Percentiles rank a stretch among this genome's conserved stretches.
phyloP scores from a whole-genome alignment of 2,113 vertebrate species.

The Mus spicilegus region DNA sequence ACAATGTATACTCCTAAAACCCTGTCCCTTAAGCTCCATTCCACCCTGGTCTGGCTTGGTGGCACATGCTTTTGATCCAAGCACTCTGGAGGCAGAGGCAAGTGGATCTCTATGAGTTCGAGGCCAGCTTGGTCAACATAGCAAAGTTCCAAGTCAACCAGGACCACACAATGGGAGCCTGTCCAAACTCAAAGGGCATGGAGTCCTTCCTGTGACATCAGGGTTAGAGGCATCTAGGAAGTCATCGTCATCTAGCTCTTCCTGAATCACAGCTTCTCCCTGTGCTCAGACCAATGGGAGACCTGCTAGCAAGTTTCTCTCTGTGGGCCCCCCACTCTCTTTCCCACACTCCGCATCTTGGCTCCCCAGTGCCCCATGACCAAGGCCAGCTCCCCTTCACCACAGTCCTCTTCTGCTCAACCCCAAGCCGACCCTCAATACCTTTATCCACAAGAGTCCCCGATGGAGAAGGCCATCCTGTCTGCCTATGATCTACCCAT shows the following conservation, averaged over 20 bases:
- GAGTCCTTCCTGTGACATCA: not conserved
- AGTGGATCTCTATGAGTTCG: not conserved
- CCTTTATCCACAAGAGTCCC: accelerated
- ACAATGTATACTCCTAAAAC: too few species aligned
- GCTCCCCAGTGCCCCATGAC: not conserved
- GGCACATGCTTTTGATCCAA: not conserved
- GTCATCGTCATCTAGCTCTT: not conserved
- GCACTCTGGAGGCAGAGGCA: not conserved
- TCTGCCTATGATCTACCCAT: not conserved
- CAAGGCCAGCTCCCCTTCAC: too few species aligned
- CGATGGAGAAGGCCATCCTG: not conserved
- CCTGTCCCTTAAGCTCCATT: not conserved
- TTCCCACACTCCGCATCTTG: not conserved
- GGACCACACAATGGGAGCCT: not conserved
- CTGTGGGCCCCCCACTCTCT: accelerated
- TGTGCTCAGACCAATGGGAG: not conserved
- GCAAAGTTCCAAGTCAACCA: not conserved
- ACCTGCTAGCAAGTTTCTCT: not conserved
- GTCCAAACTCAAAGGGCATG: accelerated
- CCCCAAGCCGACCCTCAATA: accelerated
- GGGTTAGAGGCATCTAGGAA: not conserved
- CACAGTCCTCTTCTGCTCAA: accelerated
- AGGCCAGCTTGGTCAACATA: not conserved
- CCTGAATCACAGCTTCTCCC: not conserved
- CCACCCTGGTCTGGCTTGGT: not conserved